Percentiles rank a stretch among this genome's conserved stretches.
These are phyloP conservation scores for Pharmacophagus antenor DNA, from an alignment of 2,888 invertebrate species.

Conservation along the genomic window DNA sequence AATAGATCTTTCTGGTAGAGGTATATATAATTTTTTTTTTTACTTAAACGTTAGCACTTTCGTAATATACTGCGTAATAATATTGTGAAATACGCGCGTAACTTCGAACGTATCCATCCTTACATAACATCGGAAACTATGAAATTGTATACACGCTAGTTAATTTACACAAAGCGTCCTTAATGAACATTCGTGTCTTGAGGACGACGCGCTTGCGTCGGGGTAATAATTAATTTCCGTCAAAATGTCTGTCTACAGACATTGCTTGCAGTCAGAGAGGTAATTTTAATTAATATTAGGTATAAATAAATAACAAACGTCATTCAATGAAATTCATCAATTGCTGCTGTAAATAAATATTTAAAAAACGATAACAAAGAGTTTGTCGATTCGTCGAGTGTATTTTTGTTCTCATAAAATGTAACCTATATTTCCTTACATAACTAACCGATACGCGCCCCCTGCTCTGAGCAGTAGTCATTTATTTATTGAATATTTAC, in stretches of 20 bases:
- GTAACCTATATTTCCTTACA: no score
- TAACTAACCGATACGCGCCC: no score
- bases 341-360: no score
- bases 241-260: slow-evolving; percentile 22
- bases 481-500: no score
- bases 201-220: slow-evolving; percentile 21
- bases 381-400: no score
- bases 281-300: slow-evolving; percentile 1
- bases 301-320: background rate
- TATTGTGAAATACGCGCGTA: background rate
- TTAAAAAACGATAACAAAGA: no score
- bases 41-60: background rate
- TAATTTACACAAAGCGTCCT: slow-evolving; percentile 28
- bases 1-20: no score
- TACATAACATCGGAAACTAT: slow-evolving; percentile 12
- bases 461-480: no score
- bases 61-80: background rate
- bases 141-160: slow-evolving; percentile 25
- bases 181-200: slow-evolving; percentile 29
- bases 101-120: background rate
- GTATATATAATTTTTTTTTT: no score
- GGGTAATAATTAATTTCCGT: slow-evolving; percentile 28
- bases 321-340: no score
- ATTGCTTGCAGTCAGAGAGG: slow-evolving; percentile 8
- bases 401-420: no score